Base-by-base conservation (phyloP, 1,140 invertebrate genomes). In the Bombus confusus region DNA sequence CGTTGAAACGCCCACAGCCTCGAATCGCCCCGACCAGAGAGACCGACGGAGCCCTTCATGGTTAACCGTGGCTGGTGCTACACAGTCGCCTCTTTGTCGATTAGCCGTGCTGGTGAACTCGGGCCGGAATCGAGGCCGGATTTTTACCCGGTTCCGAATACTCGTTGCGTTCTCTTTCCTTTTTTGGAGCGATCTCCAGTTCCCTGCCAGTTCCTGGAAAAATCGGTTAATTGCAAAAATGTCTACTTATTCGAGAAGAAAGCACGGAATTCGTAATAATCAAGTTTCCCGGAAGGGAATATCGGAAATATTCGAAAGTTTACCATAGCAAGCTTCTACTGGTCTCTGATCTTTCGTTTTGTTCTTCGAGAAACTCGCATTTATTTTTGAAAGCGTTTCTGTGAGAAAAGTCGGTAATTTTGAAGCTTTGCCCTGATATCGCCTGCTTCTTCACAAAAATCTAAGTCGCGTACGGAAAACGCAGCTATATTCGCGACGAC, bases 61-160 rank as follows among this genome's bases (percentile, higher is more conserved):
- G 80, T 90, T 87, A 89, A 90, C 88, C 88, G 82, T 82, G 81
- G 75, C 82, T 89, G 87, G 78, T 78, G 85, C 78, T 84, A 66
- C 82, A 91, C 89, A 90, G 86, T 90, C 81, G 88, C 69, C 86
- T 91, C 89, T 90, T 91, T 90, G 89, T 91, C 88, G 88, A 90
- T 88, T 86, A 88, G 71, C 75, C 62, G 81, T 75, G 86, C 86
- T 71, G 13, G 69, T 13, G 69, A 76, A 74, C 77, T 88, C 74
- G 74, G 47, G 57, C 72, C 83, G 64, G 72, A 77, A 74, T 78
- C 64, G 47, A 62, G 75, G 80, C 76, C 73, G 78, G 87, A 88
- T 89, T 89, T 88, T 83, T 86, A 78, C 69, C 69, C 43, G 34
- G 57, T 76, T 75, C 64, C 75, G 34, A 34, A 83, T 52, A 75